phyloP scores from a whole-genome alignment of 2,797 vertebrate genomes.

The Brachymystax lenok region DNA sequence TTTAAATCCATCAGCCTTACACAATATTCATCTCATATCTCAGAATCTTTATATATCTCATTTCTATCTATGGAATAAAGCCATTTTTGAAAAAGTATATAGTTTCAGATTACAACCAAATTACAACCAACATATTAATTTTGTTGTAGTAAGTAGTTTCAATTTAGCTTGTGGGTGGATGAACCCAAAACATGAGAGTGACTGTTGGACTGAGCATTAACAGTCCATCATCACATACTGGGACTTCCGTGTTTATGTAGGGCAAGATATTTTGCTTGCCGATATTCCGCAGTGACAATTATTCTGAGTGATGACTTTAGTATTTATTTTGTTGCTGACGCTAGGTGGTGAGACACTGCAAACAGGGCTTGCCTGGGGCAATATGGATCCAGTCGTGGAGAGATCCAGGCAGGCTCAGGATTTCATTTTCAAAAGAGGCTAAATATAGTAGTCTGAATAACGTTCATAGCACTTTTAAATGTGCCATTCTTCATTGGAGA shows the following conservation, averaged over 20 bases:
- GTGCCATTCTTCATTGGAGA: too few relatives aligned
- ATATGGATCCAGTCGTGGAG: not conserved
- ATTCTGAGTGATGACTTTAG: not conserved
- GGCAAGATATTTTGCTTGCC: not conserved
- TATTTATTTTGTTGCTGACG: conserved; percentile 11
- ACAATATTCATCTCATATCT: too few relatives aligned
- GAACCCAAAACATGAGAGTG: not conserved
- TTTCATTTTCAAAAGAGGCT: not conserved
- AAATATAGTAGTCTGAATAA: conserved; percentile 27
- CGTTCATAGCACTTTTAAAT: too few relatives aligned
- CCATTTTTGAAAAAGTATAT: too few relatives aligned
- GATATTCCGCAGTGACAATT: not conserved
- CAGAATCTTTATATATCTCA: too few relatives aligned
- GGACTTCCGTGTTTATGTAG: not conserved
- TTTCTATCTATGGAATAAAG: too few relatives aligned
- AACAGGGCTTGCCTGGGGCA: not conserved
- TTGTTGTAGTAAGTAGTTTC: too few relatives aligned
- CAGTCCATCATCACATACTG: not conserved
- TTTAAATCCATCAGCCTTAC: too few relatives aligned
- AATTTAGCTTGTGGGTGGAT: not conserved
- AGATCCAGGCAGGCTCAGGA: not conserved
- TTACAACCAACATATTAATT: too few relatives aligned
- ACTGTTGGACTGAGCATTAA: not conserved
- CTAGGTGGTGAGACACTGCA: not conserved
- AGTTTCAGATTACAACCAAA: too few relatives aligned